These are phyloP conservation scores for Torymus aiolomorphi DNA, from an alignment of 2,888 invertebrate genomes.

Conservation along the genomic window DNA sequence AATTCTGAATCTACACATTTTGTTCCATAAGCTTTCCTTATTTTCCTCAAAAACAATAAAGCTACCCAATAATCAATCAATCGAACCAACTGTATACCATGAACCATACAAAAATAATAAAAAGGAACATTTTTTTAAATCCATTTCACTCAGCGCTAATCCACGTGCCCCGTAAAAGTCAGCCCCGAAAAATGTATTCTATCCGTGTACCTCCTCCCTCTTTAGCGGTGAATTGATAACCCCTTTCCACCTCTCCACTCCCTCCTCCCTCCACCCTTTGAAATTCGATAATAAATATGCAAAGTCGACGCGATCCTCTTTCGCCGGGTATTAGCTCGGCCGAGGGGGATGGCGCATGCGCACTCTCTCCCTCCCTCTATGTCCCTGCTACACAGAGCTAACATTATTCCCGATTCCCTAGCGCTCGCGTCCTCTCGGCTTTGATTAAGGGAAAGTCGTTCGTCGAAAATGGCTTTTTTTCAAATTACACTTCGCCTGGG, in stretches of 20 bases:
- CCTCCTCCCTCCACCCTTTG: neutral
- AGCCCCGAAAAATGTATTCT: neutral
- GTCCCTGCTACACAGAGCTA: neutral
- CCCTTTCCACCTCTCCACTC: neutral
- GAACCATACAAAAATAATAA: no score
- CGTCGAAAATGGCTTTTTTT: constrained; percentile 31
- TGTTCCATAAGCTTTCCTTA: no score
- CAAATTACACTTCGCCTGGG: constrained; percentile 15
- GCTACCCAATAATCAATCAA: no score
- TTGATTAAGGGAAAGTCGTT: constrained; percentile 39
- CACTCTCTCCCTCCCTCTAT: no score
- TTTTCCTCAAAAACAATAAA: no score
- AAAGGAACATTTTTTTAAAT: no score
- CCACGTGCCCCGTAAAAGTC: neutral
- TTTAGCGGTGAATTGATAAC: constrained; percentile 29
- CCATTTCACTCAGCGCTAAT: constrained; percentile 1
- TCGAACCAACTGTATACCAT: no score
- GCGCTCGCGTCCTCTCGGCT: neutral
- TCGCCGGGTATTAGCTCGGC: neutral
- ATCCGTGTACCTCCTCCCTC: neutral
- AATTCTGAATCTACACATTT: no score
- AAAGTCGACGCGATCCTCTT: constrained; percentile 41
- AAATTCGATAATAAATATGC: constrained; percentile 46
- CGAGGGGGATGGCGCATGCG: no score
- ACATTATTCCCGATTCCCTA: constrained; percentile 28